These are phyloP conservation scores for Phyllotreta striolata DNA, from an alignment of 2,888 invertebrate genomes.

Conservation along the genomic window DNA sequence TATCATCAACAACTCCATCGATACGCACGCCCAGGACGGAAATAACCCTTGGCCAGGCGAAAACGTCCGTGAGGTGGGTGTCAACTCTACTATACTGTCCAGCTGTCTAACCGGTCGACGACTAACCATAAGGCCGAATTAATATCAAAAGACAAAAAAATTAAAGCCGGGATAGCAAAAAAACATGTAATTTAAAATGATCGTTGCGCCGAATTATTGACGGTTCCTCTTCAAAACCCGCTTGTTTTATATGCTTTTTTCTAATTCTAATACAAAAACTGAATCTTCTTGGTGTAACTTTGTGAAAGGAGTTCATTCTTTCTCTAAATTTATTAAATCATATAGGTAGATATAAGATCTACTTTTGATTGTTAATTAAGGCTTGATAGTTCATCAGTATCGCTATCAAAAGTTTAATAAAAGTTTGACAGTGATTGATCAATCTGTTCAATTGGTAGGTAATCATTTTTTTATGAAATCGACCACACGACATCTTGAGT, in stretches of 20 bases:
- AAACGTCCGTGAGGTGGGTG: conserved; percentile 25
- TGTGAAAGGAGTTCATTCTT: too few species aligned
- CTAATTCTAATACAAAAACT: too few species aligned
- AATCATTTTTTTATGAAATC: too few species aligned
- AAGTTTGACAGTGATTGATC: too few species aligned
- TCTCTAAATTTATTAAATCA: too few species aligned
- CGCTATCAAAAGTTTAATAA: too few species aligned
- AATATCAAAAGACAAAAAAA: conserved; percentile 29
- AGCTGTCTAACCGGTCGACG: conserved; percentile 23
- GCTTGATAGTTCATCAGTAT: too few species aligned
- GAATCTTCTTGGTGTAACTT: too few species aligned
- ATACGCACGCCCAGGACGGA: conserved; percentile 25
- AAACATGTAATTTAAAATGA: conserved; percentile 22
- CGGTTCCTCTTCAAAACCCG: neutral
- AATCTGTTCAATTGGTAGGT: too few species aligned
- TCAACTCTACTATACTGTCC: conserved; percentile 27
- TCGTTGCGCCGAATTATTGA: conserved; percentile 19
- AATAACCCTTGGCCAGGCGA: conserved; percentile 24
- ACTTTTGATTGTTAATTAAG: too few species aligned
- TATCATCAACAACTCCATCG: conserved; percentile 31
- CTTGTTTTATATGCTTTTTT: neutral
- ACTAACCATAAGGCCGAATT: conserved; percentile 27
- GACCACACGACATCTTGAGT: too few species aligned
- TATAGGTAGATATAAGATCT: too few species aligned
- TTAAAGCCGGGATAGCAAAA: conserved; percentile 7